Evolutionary conservation across 1,140 invertebrate species (phyloP).

Genomic region (Protaetia brevitarsis): DNA sequence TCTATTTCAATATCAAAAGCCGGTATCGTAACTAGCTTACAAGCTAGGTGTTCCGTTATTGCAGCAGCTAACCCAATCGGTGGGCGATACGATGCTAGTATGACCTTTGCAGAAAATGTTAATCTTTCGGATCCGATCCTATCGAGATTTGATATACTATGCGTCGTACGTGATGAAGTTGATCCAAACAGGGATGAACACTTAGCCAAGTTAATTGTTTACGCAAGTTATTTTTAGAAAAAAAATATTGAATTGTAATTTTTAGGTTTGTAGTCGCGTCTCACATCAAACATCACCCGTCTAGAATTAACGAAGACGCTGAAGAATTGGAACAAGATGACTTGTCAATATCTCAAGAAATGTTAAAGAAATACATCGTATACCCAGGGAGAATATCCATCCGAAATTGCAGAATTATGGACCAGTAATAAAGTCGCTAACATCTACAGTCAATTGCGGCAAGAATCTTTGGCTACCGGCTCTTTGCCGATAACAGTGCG

Average conservation of each 20-base stretch:
- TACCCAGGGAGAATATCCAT: conserved; percentile 91
- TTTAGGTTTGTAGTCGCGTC: conserved; percentile 92
- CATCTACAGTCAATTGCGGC: conserved; percentile 91
- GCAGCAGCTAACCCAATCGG: conserved; percentile 98
- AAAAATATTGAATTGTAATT: background rate
- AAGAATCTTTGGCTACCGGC: conserved; percentile 92
- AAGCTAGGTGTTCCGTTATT: conserved; percentile 95
- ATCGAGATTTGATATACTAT: conserved; percentile 96
- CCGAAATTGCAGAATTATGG: conserved; percentile 86
- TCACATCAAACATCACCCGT: conserved; percentile 87
- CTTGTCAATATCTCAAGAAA: conserved; percentile 83
- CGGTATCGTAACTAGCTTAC: conserved; percentile 95
- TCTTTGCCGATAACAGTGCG: conserved; percentile 97
- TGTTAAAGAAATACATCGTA: conserved; percentile 96
- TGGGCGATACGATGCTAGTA: conserved; percentile 92
- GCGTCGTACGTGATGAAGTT: conserved; percentile 93
- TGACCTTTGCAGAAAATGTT: conserved; percentile 97
- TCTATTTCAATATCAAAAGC: conserved; percentile 99
- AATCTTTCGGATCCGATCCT: conserved; percentile 96
- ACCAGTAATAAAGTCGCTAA: conserved; percentile 97
- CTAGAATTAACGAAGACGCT: conserved; percentile 50
- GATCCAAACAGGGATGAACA: conserved; percentile 89
- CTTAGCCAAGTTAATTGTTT: no score
- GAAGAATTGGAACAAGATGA: conserved; percentile 51
- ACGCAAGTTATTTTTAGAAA: conserved; percentile 49